Conservation (phyloP, 1,140 invertebrate genomes). For the Odontomachus brunneus region DNA sequence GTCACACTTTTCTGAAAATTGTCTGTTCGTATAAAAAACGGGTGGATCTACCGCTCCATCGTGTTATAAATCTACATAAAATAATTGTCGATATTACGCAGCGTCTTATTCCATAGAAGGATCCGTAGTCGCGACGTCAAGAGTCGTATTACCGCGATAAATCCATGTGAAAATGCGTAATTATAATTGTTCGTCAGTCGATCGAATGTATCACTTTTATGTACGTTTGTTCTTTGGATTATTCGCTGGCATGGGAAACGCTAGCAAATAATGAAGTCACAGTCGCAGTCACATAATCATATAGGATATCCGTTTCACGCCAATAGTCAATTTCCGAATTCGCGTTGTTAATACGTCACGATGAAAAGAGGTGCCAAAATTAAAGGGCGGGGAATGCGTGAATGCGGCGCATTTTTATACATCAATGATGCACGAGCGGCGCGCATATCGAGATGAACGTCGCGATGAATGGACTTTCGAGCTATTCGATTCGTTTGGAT, state of each 20-base stretch:
- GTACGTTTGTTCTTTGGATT: not conserved
- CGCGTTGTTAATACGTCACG: not conserved
- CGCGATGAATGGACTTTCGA: slow-evolving; percentile 55
- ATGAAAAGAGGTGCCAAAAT: slow-evolving; percentile 9
- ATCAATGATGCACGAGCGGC: slow-evolving; percentile 52
- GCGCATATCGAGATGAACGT: slow-evolving; percentile 48
- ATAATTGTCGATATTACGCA: too few species aligned
- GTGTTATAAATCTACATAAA: too few species aligned
- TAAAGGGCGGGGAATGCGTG: slow-evolving; percentile 31
- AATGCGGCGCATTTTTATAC: slow-evolving; percentile 37
- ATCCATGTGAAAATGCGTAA: too few species aligned
- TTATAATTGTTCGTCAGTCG: too few species aligned
- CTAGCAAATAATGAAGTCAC: too few species aligned
- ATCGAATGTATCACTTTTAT: too few species aligned
- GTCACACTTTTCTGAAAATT: slow-evolving; percentile 31
- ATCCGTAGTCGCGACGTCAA: too few species aligned
- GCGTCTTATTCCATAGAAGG: too few species aligned
- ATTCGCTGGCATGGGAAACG: not conserved
- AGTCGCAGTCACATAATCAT: not conserved
- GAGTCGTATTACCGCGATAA: too few species aligned
- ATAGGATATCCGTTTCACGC: not conserved
- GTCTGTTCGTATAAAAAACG: slow-evolving; percentile 6
- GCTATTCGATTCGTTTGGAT: slow-evolving; percentile 58
- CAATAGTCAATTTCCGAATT: slow-evolving; percentile 22
- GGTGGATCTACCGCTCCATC: too few species aligned